Percentiles rank a stretch among this genome's conserved stretches.
Evolutionary conservation across 2,888 invertebrate genomes (phyloP).

Genomic region (Drosophila subquinaria): DNA sequence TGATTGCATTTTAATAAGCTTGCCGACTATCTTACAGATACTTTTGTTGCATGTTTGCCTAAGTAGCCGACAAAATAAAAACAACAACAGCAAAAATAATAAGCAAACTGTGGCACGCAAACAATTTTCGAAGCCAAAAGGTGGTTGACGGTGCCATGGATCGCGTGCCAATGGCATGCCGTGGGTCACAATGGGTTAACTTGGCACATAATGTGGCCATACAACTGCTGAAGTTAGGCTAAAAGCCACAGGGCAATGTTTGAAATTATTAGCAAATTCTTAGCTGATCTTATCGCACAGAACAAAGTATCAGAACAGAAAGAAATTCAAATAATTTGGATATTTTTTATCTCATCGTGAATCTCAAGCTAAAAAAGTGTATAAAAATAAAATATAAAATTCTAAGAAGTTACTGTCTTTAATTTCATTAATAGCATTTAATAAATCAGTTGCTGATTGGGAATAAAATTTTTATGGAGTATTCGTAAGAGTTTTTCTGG

Average conservation of each 20-base stretch:
- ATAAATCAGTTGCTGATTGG: background rate
- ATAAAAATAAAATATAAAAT: background rate
- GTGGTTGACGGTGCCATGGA: conserved; percentile 25
- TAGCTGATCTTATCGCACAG: conserved; percentile 3
- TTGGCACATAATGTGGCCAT: conserved; percentile 35
- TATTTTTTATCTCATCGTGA: background rate
- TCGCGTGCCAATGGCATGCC: conserved; percentile 65
- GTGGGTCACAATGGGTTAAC: conserved; percentile 71
- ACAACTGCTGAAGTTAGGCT: conserved; percentile 1
- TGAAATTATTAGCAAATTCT: conserved; percentile 25
- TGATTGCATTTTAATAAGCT: conserved; percentile 78
- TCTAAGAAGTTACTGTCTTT: background rate
- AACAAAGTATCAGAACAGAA: background rate
- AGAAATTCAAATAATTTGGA: conserved; percentile 8
- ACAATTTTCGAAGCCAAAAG: conserved; percentile 35
- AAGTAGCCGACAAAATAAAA: conserved; percentile 58
- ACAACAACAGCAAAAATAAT: conserved; percentile 40
- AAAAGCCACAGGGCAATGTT: conserved; percentile 3
- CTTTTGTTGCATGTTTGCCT: conserved; percentile 65
- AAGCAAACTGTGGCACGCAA: conserved; percentile 61
- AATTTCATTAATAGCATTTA: background rate
- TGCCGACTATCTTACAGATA: conserved; percentile 53
- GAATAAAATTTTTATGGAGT: background rate
- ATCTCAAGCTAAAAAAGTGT: background rate
- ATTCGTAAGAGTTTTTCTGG: no score